Base-by-base conservation (phyloP, 1,140 invertebrate genomes). In the Saccostrea echinata region DNA sequence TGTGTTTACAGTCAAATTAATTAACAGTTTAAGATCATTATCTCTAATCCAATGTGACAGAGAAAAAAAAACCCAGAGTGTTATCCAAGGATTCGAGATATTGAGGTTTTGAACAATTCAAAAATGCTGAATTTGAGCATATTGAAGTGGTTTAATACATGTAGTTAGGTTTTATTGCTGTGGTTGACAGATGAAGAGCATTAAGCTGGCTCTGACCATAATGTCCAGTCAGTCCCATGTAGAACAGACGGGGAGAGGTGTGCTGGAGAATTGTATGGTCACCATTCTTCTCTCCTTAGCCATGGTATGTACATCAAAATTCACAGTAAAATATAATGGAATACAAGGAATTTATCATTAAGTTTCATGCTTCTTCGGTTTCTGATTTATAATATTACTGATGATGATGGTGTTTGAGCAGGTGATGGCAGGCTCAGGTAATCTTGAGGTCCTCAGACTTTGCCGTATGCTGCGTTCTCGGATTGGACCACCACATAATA, bases 391-490 rank as follows among this genome's bases (percentile, higher is more conserved):
- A 43, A 43, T 43, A 43, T 43, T 43, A 18, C 24, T 9, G 12
- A 18, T 33, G 51, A n/a, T 52, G 43, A 51, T 84, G 51, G 4
- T 24, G 18, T 21, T 43, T 84, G 12, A 13, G 12, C 91, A 97
- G 96, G 96, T 99, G 16, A 98, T 98, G 97, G 97, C 98, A 52
- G 98, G 98, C 11, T 98, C 98, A 3, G 98, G 98, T 8, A 97
- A 99, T 95, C 95, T 99, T 30, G 96, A 97, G 88, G 97, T 99
- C 83, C 95, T 99, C 94, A 96, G 98, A 55, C 95, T 98, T 43
- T 98, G 98, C 93, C 96, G 98, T 24, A 97, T 97, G 92, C 95
- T 99, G 80, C 96, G 98, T 85, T 96, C 97, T 35, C 96, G 96
- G 71, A 94, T 96, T 53, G 95, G 95, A 6, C 93, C 94, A 80